These are phyloP conservation scores for Chloroclystis v-ata DNA, from an alignment of 2,888 invertebrate species.

Conservation along the genomic window DNA sequence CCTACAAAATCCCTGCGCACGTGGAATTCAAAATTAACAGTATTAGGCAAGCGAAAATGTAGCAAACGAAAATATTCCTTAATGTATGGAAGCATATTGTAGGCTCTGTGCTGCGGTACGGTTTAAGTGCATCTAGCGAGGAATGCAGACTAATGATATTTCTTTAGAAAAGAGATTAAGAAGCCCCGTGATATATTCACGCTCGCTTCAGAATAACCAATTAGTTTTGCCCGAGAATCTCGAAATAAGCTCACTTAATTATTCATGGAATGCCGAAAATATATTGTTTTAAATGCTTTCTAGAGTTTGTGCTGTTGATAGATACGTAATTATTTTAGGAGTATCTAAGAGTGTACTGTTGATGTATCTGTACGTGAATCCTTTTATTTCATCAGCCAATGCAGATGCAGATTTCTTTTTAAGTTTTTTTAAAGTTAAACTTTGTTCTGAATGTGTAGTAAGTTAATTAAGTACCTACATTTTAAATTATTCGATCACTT, in stretches of 20 bases:
- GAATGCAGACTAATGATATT: constrained; percentile 45
- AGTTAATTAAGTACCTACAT: too few species aligned
- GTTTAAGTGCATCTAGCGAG: constrained; percentile 36
- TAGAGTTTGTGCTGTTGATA: not conserved
- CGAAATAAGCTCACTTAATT: constrained; percentile 1
- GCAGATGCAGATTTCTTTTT: too few species aligned
- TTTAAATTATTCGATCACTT: too few species aligned
- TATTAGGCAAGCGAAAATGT: constrained; percentile 22
- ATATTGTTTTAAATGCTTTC: not conserved
- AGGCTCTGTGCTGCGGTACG: constrained; percentile 30
- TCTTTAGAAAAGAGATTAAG: constrained; percentile 37
- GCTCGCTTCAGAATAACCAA: constrained; percentile 35
- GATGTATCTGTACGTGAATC: too few species aligned
- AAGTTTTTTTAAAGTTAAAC: too few species aligned
- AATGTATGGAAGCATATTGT: constrained; percentile 33
- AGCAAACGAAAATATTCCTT: constrained; percentile 25
- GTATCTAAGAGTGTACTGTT: too few species aligned
- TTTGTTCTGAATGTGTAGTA: too few species aligned
- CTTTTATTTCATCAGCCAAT: too few species aligned
- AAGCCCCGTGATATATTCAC: constrained; percentile 35
- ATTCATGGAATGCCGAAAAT: not conserved
- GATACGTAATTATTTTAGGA: too few species aligned
- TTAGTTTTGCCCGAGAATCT: constrained; percentile 22
- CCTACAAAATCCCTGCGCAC: constrained; percentile 1
- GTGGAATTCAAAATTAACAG: constrained; percentile 24